phyloP scores from a whole-genome alignment of 2,888 invertebrate species.

The Tachina lurida region DNA sequence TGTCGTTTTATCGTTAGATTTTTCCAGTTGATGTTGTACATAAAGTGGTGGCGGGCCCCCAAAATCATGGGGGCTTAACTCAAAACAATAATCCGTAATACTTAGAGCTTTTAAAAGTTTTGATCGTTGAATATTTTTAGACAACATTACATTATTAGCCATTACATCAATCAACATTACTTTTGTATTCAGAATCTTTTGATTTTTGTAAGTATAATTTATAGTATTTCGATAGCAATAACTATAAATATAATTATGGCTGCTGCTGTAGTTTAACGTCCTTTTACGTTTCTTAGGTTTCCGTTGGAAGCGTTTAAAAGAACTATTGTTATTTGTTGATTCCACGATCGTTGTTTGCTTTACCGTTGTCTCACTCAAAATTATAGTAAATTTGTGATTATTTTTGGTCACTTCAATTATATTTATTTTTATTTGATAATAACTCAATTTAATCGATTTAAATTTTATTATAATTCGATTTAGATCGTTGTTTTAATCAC shows the following conservation, averaged over 20 bases:
- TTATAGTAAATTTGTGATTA: slow-evolving; percentile 35
- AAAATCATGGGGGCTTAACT: slow-evolving; percentile 82
- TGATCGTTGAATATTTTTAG: slow-evolving; percentile 65
- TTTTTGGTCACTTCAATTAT: slow-evolving; percentile 22
- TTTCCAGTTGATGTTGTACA: slow-evolving; percentile 58
- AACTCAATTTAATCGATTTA: slow-evolving; percentile 6
- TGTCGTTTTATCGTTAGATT: slow-evolving; percentile 43
- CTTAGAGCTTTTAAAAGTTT: slow-evolving; percentile 73
- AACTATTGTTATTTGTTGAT: slow-evolving; percentile 66
- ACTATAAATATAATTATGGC: slow-evolving; percentile 41
- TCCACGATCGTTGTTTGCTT: slow-evolving; percentile 73
- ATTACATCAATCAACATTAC: slow-evolving; percentile 83
- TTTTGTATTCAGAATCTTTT: slow-evolving; percentile 70
- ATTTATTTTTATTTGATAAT: slow-evolving; percentile 48
- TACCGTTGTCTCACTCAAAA: slow-evolving; percentile 69
- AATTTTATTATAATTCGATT: slow-evolving; percentile 61
- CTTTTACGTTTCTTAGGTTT: slow-evolving; percentile 74
- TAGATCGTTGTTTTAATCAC: slow-evolving; percentile 69
- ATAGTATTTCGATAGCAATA: slow-evolving; percentile 32
- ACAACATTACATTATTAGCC: slow-evolving; percentile 82
- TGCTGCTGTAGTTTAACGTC: slow-evolving; percentile 40
- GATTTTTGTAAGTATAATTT: slow-evolving; percentile 42
- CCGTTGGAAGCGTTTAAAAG: slow-evolving; percentile 73
- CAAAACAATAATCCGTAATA: slow-evolving; percentile 77
- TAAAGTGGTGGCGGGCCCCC: slow-evolving; percentile 81